Base-by-base conservation (phyloP, 2,888 invertebrate species). In the Hemithea aestivaria region DNA sequence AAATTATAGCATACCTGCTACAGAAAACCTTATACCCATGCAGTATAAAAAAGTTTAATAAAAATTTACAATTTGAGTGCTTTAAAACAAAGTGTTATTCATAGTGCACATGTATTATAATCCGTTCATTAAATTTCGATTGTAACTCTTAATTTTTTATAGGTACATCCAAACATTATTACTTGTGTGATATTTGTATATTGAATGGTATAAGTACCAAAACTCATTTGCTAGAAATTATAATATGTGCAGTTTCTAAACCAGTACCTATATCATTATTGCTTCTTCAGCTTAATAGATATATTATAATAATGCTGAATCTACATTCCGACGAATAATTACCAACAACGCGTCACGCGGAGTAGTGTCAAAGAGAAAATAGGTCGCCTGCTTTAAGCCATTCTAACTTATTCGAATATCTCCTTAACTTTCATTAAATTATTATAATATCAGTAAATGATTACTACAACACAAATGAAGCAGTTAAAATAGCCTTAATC, bases 291-390 rank as follows among this genome's bases (percentile, higher is more conserved):
- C 40, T 9, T 47, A 48, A 43, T 45, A 25, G 7, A 9, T 40
- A 50, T 40, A 31, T n/a, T n/a, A n/a, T n/a, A n/a, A n/a, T 16
- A 16, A 16, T 53, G 53, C 50, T 48, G 53, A 53, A 43, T 40
- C 30, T 32, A 56, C 45, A 49, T 45, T 55, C 47, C 42, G 52
- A 40, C 38, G 36, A 49, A 52, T 41, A 47, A 53, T 64, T 59
- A 61, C 58, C 62, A 71, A 66, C 69, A 81, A 79, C 81, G 80
- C 82, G 78, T 80, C 79, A 83, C 79, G 75, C 76, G 76, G 72
- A 73, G 69, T 75, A 71, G 77, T 81, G 82, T 83, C 82, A 79
- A 68, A 62, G 56, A 66, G 67, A 70, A 77, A 73, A 77, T 81
- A 82, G 80, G 82, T 82, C 83, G 80, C 32, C 38, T 38, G 39